Evolutionary conservation across 2,113 vertebrate species (phyloP).

Genomic region (Coptodon rendalli): DNA sequence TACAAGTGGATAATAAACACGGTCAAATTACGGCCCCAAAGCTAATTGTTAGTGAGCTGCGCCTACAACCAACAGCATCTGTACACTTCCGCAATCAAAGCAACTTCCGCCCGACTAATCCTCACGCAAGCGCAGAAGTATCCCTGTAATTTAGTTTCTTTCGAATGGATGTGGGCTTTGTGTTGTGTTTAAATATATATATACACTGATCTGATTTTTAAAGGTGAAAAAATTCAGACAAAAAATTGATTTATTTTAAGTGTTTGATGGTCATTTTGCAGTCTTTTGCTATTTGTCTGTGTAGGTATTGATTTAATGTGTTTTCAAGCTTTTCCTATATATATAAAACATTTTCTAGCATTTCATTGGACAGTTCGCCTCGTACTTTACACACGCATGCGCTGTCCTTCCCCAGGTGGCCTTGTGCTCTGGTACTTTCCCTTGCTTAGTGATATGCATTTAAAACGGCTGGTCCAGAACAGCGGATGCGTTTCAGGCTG

Average conservation of each 20-base stretch:
- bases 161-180: neutral
- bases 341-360: neutral
- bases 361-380: neutral
- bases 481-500: neutral
- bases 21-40: neutral
- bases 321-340: neutral
- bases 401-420: neutral
- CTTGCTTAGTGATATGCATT: neutral
- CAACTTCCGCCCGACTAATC: constrained; percentile 30
- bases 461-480: neutral
- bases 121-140: neutral
- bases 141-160: neutral
- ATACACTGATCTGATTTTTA: neutral
- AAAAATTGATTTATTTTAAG: accelerated
- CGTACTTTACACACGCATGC: neutral
- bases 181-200: neutral
- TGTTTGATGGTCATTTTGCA: neutral
- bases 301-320: neutral
- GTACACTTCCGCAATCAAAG: constrained; percentile 55
- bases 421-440: neutral
- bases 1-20: neutral
- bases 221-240: neutral
- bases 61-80: neutral
- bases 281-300: neutral
- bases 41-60: neutral